Evolutionary conservation across 2,888 invertebrate genomes (phyloP), one percentile per base, ranked within the genome.

Genomic region (Acleris holmiana): DNA sequence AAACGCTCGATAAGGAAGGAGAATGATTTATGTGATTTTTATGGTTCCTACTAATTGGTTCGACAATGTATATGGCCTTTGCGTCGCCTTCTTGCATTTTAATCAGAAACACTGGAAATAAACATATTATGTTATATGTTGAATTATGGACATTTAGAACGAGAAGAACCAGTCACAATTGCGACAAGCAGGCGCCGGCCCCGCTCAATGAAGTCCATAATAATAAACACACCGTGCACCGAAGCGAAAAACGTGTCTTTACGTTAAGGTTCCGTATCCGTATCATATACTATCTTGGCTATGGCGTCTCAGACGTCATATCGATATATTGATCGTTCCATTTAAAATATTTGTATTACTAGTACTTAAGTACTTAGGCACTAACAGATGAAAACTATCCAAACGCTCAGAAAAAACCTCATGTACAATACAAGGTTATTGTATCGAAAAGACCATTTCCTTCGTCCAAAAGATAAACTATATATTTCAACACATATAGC

Each of bases 111-210:
- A 81, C 82, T 88, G 83, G 82, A 85, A 85, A 86, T 86, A 86
- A 85, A 85, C 82, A 84, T 83, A 71, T 68, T 83, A 71, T 68
- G 61, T 68, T n/a, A 69, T 69, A 73, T 72, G 82, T 85, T 84
- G 82, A 85, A 83, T 82, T 86, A 88, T 87, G 85, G 84, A 76
- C 83, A 80, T 82, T 86, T 81, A 82, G 85, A 88, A 89, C 90
- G 80, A 88, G 88, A 89, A 86, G 87, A 89, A 89, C 91, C 89
- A 90, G 90, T 90, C 87, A 87, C 85, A 85, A 86, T 83, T 85
- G 89, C 91, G 89, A 83, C 89, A 84, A 83, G 80, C 82, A 78
- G 91, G 89, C 90, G 89, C 89, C 90, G 77, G 77, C 69, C 76
- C 44, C 77, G 85, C 82, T 88, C 89, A 89, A 89, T 88, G 88